Evolutionary conservation across 92 coral and sea anemone species (phyloP).

Genomic region (Porites rus): DNA sequence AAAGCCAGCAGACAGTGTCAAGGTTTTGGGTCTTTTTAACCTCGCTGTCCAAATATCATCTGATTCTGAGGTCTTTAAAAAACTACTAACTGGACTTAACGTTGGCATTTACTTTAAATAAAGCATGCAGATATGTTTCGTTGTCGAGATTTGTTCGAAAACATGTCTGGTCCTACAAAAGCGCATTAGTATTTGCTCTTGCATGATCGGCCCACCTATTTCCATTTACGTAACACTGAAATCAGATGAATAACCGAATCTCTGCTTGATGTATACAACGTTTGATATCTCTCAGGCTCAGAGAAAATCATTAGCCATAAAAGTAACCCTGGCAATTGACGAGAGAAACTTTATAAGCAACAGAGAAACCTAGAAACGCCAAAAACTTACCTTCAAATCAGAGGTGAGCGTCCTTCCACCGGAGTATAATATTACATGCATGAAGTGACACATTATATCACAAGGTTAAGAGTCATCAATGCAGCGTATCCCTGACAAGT

Average conservation of each 20-base stretch:
- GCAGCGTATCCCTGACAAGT: not conserved
- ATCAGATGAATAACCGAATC: not conserved
- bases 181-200: not conserved
- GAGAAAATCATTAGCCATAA: not conserved
- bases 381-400: conserved; percentile 4
- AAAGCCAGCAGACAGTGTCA: conserved; percentile 7
- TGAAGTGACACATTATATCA: conserved; percentile 12
- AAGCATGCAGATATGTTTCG: not conserved
- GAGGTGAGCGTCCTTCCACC: not conserved
- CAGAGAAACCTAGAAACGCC: not conserved
- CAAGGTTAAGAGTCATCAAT: no score
- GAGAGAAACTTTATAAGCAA: not conserved
- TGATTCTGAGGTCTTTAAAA: conserved; percentile 43
- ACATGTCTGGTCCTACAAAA: not conserved
- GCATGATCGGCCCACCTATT: not conserved
- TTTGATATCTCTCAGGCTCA: not conserved
- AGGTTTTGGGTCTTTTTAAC: conserved; percentile 4
- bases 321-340: not conserved
- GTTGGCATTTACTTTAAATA: not conserved
- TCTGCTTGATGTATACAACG: not conserved
- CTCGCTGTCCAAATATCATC: conserved; percentile 43
- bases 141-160: not conserved
- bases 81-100: not conserved
- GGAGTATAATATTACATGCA: not conserved
- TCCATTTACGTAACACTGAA: not conserved